phyloP scores from a whole-genome alignment of 2,888 invertebrate species.

The Noctuana brunneofusca region DNA sequence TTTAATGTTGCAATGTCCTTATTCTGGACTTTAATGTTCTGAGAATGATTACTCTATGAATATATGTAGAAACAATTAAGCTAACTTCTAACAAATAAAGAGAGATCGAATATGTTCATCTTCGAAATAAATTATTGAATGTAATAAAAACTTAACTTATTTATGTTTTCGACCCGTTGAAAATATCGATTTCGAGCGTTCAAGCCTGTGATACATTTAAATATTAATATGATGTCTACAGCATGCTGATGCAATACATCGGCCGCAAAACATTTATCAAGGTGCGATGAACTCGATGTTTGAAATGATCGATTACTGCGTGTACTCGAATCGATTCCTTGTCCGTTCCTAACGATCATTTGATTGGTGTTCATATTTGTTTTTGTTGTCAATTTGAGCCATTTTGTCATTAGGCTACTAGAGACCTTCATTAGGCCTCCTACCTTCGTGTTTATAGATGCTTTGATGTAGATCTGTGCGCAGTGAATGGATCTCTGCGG shows the following conservation, averaged over 20 bases:
- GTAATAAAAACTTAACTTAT: too few relatives aligned
- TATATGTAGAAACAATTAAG: too few relatives aligned
- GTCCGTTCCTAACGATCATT: slow-evolving; percentile 50
- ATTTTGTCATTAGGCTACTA: slow-evolving; percentile 32
- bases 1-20: slow-evolving; percentile 11
- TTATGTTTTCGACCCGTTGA: neutral
- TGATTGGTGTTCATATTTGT: slow-evolving; percentile 47
- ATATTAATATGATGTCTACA: slow-evolving; percentile 16
- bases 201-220: neutral
- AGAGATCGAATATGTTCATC: too few relatives aligned
- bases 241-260: slow-evolving; percentile 42
- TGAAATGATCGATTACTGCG: slow-evolving; percentile 61
- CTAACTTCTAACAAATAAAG: too few relatives aligned
- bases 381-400: slow-evolving; percentile 35
- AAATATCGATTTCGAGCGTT: neutral
- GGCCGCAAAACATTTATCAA: slow-evolving; percentile 67
- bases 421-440: slow-evolving; percentile 30
- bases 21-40: neutral
- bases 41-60: neutral
- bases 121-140: too few relatives aligned
- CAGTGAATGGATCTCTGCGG: slow-evolving; percentile 30
- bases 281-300: slow-evolving; percentile 60
- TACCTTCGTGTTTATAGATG: slow-evolving; percentile 19
- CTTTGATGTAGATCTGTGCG: slow-evolving; percentile 29
- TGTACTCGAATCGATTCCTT: slow-evolving; percentile 57